These are phyloP conservation scores for Protobothrops mucrosquamatus DNA, from an alignment of 2,113 vertebrate species.

Conservation along the genomic window DNA sequence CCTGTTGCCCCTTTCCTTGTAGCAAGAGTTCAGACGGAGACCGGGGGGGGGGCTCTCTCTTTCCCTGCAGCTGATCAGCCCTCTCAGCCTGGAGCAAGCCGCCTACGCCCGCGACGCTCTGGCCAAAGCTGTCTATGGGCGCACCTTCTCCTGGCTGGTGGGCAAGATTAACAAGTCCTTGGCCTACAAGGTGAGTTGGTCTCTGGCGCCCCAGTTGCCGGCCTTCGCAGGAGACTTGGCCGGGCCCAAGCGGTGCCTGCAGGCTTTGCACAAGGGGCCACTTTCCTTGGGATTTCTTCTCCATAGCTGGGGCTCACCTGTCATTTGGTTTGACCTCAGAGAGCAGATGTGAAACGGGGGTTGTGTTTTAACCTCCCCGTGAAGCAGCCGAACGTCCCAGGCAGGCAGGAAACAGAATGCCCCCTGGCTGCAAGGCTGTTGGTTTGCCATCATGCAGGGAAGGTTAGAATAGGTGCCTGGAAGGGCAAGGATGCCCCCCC, in stretches of 20 bases:
- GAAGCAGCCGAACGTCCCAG: background rate
- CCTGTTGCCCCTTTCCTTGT: background rate
- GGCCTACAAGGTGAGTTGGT: slow-evolving; percentile 78
- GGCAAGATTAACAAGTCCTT: slow-evolving; percentile 93
- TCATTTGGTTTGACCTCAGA: background rate
- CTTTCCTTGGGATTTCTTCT: background rate
- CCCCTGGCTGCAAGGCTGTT: background rate
- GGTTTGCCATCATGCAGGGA: background rate
- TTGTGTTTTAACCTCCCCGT: background rate
- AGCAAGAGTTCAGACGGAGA: fast-evolving
- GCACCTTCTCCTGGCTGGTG: slow-evolving; percentile 96
- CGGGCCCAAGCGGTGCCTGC: background rate
- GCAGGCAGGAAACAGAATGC: background rate
- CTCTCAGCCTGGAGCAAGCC: slow-evolving; percentile 92
- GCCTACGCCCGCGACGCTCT: slow-evolving; percentile 88
- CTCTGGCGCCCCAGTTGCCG: background rate
- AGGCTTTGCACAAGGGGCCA: background rate
- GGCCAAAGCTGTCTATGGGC: slow-evolving; percentile 91
- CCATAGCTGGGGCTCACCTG: background rate
- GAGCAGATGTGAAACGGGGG: background rate
- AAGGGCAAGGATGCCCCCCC: background rate
- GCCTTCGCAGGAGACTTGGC: fast-evolving
- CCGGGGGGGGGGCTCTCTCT: background rate
- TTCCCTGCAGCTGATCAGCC: slow-evolving; percentile 84
- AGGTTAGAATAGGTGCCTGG: background rate